Evolutionary conservation across 1,140 invertebrate genomes (phyloP).

Genomic region (Cotesia vestalis): DNA sequence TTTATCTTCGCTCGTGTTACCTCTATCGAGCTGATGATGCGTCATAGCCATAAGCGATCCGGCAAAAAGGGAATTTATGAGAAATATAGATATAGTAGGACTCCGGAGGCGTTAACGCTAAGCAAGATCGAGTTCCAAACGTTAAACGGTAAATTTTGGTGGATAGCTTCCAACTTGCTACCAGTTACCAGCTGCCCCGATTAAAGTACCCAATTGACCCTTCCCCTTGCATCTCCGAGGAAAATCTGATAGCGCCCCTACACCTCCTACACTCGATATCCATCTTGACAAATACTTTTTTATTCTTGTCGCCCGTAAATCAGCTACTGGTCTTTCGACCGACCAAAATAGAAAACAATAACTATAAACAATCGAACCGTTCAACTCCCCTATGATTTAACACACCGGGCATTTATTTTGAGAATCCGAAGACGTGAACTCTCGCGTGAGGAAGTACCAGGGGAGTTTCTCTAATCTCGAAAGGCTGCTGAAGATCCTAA

Average conservation of each 20-base stretch:
- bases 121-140: conserved; percentile 23
- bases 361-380: too few relatives aligned
- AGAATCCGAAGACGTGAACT: conserved; percentile 5
- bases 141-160: conserved; percentile 21
- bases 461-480: too few relatives aligned
- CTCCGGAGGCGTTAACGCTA: not conserved
- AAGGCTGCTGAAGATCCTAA: too few relatives aligned
- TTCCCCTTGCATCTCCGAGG: not conserved
- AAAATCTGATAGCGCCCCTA: not conserved
- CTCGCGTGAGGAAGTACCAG: not conserved
- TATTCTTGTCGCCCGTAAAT: too few relatives aligned
- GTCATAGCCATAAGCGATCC: not conserved
- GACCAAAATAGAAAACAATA: too few relatives aligned
- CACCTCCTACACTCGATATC: not conserved
- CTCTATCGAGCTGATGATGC: conserved; percentile 1
- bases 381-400: too few relatives aligned
- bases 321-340: too few relatives aligned
- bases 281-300: not conserved
- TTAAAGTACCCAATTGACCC: conserved; percentile 13
- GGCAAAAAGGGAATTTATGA: too few relatives aligned
- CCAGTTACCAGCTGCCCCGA: not conserved
- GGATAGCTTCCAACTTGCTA: not conserved
- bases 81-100: too few relatives aligned
- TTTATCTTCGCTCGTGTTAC: not conserved
- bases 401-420: too few relatives aligned